Evolutionary conservation across 2,113 vertebrate species (phyloP).

Genomic region (Stictonetta naevosa): DNA sequence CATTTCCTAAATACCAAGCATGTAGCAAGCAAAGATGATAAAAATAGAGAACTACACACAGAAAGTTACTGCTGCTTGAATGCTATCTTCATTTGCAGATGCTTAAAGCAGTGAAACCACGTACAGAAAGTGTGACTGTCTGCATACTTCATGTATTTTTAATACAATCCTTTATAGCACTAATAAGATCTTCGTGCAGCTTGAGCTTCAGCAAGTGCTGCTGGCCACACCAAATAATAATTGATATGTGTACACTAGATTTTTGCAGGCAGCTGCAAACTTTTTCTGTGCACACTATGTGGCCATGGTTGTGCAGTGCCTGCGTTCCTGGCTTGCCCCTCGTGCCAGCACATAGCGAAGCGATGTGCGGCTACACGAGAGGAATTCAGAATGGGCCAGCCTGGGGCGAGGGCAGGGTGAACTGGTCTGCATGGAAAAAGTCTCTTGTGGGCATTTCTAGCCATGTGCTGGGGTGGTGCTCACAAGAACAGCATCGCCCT

Average conservation of each 20-base stretch:
- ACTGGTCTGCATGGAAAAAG: background rate
- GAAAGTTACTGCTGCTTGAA: background rate
- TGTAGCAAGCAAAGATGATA: background rate
- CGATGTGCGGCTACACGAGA: accelerated
- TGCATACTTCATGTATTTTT: background rate
- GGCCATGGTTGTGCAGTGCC: accelerated
- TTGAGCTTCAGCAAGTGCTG: accelerated
- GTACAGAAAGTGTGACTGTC: background rate
- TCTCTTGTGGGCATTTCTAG: background rate
- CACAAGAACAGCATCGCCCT: background rate
- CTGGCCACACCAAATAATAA: accelerated
- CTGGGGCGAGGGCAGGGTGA: accelerated
- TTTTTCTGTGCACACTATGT: background rate
- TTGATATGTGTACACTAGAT: accelerated
- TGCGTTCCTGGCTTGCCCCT: background rate
- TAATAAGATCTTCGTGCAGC: background rate
- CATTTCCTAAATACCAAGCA: background rate
- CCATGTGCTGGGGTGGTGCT: background rate
- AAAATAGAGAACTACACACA: accelerated
- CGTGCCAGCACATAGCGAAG: accelerated
- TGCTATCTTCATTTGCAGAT: background rate
- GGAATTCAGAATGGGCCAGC: background rate
- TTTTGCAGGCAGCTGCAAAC: background rate
- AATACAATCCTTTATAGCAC: background rate
- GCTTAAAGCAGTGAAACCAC: background rate